Percentiles rank a stretch among this genome's conserved stretches.
Conservation (phyloP, 1,140 invertebrate genomes). For the Heterodera schachtii region DNA sequence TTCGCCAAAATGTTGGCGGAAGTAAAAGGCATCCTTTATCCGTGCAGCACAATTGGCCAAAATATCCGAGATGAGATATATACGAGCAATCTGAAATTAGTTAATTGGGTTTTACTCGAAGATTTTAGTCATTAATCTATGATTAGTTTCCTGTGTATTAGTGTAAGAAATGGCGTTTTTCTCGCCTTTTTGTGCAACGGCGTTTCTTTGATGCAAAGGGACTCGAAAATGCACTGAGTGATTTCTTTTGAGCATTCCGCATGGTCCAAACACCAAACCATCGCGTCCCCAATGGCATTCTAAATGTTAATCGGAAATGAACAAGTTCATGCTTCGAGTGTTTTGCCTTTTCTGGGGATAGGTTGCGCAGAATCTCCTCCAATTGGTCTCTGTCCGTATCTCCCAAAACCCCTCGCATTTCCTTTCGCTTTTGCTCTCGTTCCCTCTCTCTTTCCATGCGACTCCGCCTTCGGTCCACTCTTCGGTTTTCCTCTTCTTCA, state of each 20-base stretch:
- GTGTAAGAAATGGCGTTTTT: no score
- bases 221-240: conserved; percentile 83
- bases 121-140: no score
- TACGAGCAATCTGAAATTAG: conserved; percentile 76
- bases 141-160: no score
- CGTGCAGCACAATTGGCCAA: conserved; percentile 92
- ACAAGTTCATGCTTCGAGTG: conserved; percentile 68
- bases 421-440: conserved; percentile 19
- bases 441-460: conserved; percentile 21
- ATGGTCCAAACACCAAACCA: conserved; percentile 98
- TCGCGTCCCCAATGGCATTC: conserved; percentile 79
- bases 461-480: conserved; percentile 5
- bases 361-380: conserved; percentile 84
- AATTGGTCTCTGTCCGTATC: conserved; percentile 81
- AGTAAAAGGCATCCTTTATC: conserved; percentile 94
- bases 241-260: conserved; percentile 95
- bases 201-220: conserved; percentile 79
- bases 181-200: conserved; percentile 80
- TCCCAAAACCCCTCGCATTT: conserved; percentile 40
- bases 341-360: conserved; percentile 78
- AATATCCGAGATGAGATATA: conserved; percentile 95
- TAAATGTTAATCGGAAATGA: conserved; percentile 20
- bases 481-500: conserved; percentile 29
- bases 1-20: conserved; percentile 84
- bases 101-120: no score